These are phyloP conservation scores for Delichon dasypus DNA, from an alignment of 2,797 vertebrate species.

Conservation along the genomic window DNA sequence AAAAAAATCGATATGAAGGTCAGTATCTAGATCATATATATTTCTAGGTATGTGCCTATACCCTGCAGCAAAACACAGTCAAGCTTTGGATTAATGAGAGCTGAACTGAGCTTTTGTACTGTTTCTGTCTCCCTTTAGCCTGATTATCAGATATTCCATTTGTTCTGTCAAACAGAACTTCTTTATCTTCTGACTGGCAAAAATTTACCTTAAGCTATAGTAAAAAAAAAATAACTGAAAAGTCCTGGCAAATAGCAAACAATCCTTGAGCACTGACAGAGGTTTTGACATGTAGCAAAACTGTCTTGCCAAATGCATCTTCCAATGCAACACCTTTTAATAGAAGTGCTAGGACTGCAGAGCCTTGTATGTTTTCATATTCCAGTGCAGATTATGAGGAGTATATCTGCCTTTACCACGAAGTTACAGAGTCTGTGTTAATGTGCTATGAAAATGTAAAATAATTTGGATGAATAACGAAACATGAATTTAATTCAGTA, in stretches of 20 bases:
- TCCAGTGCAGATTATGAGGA: background rate
- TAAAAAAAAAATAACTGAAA: background rate
- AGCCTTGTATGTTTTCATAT: background rate
- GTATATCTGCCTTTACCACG: background rate
- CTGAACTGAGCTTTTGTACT: background rate
- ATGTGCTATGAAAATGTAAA: slow-evolving; percentile 15
- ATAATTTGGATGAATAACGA: slow-evolving; percentile 3
- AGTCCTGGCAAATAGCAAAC: background rate
- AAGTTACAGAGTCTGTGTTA: slow-evolving; percentile 7
- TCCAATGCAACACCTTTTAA: background rate
- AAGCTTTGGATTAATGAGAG: background rate
- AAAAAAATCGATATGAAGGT: background rate
- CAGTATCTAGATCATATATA: background rate
- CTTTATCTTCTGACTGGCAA: background rate
- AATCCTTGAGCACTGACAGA: background rate
- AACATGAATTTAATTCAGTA: slow-evolving; percentile 52
- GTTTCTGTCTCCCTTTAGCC: background rate
- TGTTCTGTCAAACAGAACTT: background rate
- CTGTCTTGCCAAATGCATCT: background rate
- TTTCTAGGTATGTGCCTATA: background rate
- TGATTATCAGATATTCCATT: background rate
- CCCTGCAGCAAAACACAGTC: background rate
- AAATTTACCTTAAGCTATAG: background rate
- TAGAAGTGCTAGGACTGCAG: background rate
- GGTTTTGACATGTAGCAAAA: background rate